Percentiles rank a stretch among this genome's conserved stretches.
Evolutionary conservation across 2,888 invertebrate genomes (phyloP).

Genomic region (Leucophenga maculata): DNA sequence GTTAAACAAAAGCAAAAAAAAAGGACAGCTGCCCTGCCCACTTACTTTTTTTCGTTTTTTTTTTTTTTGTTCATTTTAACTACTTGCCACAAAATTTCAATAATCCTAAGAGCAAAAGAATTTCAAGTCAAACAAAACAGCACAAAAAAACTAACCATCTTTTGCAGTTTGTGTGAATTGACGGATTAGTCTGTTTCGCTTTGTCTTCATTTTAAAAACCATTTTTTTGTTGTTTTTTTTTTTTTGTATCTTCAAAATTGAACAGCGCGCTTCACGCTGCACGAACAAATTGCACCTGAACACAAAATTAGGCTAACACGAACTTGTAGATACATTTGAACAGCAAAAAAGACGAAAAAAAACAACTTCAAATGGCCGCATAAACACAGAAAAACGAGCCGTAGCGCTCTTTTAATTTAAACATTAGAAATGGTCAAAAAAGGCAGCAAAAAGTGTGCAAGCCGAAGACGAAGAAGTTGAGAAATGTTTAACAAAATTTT

Average conservation of each 20-base stretch:
- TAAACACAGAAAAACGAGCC: not conserved
- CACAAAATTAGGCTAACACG: constrained; percentile 59
- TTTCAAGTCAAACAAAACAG: constrained; percentile 1
- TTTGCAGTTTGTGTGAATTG: constrained; percentile 39
- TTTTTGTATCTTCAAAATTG: no score
- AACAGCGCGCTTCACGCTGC: constrained; percentile 53
- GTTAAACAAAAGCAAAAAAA: constrained; percentile 35
- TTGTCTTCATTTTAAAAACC: not conserved
- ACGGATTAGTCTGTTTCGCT: constrained; percentile 56
- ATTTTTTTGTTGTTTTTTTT: constrained; percentile 42
- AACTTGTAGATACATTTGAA: not conserved
- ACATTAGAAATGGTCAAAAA: constrained; percentile 6
- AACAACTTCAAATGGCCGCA: constrained; percentile 24
- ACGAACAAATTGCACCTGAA: constrained; percentile 70
- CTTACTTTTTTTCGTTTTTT: not conserved
- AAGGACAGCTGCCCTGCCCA: constrained; percentile 35
- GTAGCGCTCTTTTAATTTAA: constrained; percentile 5
- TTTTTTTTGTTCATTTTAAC: not conserved
- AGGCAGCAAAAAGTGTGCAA: no score
- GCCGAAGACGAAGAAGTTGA: not conserved
- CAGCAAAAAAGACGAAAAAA: no score
- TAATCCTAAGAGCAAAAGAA: constrained; percentile 9
- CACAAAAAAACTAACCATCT: constrained; percentile 25
- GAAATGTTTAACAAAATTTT: not conserved
- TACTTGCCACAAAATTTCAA: constrained; percentile 16